These are phyloP conservation scores for Aphelocoma californica DNA, from an alignment of 2,797 vertebrate genomes.

Conservation along the genomic window DNA sequence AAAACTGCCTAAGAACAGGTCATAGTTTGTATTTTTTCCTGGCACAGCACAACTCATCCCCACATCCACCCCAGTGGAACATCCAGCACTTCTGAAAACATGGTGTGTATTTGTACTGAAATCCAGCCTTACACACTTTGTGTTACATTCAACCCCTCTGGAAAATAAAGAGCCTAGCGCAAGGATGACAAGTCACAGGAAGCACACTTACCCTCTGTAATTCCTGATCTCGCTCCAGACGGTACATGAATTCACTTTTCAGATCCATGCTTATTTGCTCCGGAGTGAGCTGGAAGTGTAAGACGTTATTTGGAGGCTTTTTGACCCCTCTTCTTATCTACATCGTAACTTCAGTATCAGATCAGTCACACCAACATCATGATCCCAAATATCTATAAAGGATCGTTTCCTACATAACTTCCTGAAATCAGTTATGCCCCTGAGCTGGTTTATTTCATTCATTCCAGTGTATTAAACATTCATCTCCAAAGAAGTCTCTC, in stretches of 20 bases:
- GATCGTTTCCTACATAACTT: neutral
- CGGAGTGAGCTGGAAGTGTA: conserved; percentile 82
- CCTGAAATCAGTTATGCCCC: neutral
- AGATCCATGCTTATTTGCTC: conserved; percentile 92
- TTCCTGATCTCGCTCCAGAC: conserved; percentile 82
- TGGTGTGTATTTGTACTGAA: neutral
- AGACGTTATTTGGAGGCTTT: neutral
- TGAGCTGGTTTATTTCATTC: neutral
- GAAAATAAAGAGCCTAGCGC: fast-evolving
- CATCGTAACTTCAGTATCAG: neutral
- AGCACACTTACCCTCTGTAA: conserved; percentile 81
- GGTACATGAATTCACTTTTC: conserved; percentile 81
- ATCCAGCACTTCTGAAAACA: neutral
- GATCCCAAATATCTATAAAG: neutral
- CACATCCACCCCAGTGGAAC: neutral
- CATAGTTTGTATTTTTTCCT: neutral
- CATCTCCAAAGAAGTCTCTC: neutral
- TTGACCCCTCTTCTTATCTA: neutral
- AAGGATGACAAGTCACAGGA: neutral
- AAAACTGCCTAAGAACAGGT: neutral
- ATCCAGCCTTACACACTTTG: neutral
- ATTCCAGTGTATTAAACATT: neutral
- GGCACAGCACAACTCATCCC: neutral
- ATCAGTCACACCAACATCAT: neutral
- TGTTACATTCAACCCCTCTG: neutral